A percentile compares a stretch with the other conserved stretches of the same genome.
phyloP scores from a whole-genome alignment of 2,113 vertebrate species.

The Athene cunicularia region DNA sequence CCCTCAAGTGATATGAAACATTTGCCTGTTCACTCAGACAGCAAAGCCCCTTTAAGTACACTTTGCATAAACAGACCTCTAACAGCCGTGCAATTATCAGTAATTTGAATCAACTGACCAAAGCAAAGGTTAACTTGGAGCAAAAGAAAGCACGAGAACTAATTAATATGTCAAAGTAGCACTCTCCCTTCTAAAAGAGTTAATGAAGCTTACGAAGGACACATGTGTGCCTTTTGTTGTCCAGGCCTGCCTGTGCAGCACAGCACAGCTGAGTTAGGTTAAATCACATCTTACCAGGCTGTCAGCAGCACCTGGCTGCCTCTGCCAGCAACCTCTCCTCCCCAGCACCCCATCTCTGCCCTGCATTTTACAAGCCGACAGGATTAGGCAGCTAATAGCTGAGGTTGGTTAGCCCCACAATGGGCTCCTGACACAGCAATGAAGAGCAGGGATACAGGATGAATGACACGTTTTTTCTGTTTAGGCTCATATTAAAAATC shows the following conservation, averaged over 20 bases:
- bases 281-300: slow-evolving; percentile 8
- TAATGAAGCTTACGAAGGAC: slow-evolving; percentile 70
- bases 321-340: neutral
- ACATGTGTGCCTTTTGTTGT: slow-evolving; percentile 50
- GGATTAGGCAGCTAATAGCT: neutral
- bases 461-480: slow-evolving; percentile 23
- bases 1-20: slow-evolving; percentile 21
- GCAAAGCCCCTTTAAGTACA: slow-evolving; percentile 27
- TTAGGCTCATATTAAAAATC: slow-evolving; percentile 32
- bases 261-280: neutral
- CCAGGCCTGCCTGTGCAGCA: slow-evolving; percentile 1
- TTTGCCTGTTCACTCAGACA: neutral
- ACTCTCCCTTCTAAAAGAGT: slow-evolving; percentile 62
- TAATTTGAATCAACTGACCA: slow-evolving; percentile 74
- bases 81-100: slow-evolving; percentile 72
- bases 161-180: slow-evolving; percentile 82
- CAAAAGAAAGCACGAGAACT: slow-evolving; percentile 64
- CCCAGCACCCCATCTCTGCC: neutral
- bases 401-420: slow-evolving; percentile 16
- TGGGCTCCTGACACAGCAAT: slow-evolving; percentile 20
- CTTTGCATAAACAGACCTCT: slow-evolving; percentile 58
- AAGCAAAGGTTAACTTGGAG: slow-evolving; percentile 72
- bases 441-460: neutral
- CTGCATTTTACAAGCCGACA: neutral
- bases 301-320: slow-evolving; percentile 46